Conservation (phyloP, 2,113 vertebrate species). For the Gavialis gangeticus region DNA sequence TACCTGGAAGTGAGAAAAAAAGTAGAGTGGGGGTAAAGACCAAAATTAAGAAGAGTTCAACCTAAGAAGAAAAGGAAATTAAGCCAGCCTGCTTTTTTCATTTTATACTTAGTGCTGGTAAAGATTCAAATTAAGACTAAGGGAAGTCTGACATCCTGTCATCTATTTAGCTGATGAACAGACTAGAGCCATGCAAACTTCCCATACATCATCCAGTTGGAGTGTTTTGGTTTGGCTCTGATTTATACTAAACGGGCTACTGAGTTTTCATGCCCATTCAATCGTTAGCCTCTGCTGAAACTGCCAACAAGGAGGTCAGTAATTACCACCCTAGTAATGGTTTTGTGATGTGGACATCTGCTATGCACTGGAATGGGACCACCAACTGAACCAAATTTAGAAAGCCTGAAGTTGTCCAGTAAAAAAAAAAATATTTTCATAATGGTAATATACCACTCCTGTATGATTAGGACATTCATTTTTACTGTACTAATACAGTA, state of each 20-base stretch:
- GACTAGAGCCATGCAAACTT: not conserved
- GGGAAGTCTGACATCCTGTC: not conserved
- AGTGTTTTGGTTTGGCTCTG: not conserved
- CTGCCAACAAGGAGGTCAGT: not conserved
- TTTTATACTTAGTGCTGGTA: not conserved
- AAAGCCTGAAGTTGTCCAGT: not conserved
- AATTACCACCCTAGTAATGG: not conserved
- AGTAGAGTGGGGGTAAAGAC: not conserved
- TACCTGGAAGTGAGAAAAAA: slow-evolving; percentile 78
- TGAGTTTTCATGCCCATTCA: not conserved
- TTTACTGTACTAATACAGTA: not conserved
- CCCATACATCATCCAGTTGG: not conserved
- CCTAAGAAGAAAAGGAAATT: not conserved
- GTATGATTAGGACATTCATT: not conserved
- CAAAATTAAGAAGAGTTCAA: not conserved
- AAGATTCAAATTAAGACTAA: not conserved
- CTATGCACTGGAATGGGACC: not conserved
- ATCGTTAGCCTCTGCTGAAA: not conserved
- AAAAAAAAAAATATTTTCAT: not conserved
- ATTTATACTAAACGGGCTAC: not conserved
- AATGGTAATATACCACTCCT: not conserved
- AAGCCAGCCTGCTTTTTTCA: not conserved
- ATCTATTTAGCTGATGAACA: not conserved
- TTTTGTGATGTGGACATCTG: not conserved
- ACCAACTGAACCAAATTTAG: not conserved